Conservation (phyloP, 2,888 invertebrate genomes). For the Campoplex capitator region DNA sequence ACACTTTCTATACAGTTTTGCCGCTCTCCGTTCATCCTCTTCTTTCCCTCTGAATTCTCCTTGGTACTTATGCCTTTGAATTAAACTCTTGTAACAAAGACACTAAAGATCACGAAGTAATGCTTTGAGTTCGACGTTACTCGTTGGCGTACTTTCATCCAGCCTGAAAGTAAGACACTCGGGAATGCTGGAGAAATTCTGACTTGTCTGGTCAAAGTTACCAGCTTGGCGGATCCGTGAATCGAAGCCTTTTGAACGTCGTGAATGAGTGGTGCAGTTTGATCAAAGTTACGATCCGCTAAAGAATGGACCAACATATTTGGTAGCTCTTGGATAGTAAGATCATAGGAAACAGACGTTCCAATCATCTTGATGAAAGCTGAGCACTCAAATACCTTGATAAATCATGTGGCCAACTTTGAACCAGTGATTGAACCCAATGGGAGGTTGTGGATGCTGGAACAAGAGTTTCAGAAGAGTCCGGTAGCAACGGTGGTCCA, state of each 20-base stretch:
- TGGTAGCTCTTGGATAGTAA: neutral
- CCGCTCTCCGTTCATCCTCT: constrained; percentile 11
- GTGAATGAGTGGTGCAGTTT: neutral
- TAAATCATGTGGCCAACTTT: constrained; percentile 2
- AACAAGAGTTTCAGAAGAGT: neutral
- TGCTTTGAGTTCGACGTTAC: constrained; percentile 30
- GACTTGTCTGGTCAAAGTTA: constrained; percentile 11
- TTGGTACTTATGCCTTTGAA: constrained; percentile 34
- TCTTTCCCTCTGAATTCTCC: constrained; percentile 25
- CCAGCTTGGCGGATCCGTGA: neutral
- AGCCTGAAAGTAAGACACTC: constrained; percentile 36
- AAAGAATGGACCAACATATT: neutral
- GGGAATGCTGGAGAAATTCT: constrained; percentile 39
- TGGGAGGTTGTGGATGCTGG: neutral
- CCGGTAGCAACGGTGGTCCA: constrained; percentile 20
- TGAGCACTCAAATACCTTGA: neutral
- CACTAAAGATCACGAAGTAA: constrained; percentile 24
- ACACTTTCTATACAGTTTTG: constrained; percentile 35
- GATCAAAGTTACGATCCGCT: neutral
- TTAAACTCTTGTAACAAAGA: constrained; percentile 38
- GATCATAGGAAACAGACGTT: neutral
- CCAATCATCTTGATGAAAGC: neutral
- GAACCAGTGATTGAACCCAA: constrained; percentile 12
- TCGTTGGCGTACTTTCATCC: constrained; percentile 10
- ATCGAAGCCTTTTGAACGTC: neutral